These are phyloP conservation scores for Agrochola lychnidis DNA, from an alignment of 2,888 invertebrate species.

Conservation along the genomic window DNA sequence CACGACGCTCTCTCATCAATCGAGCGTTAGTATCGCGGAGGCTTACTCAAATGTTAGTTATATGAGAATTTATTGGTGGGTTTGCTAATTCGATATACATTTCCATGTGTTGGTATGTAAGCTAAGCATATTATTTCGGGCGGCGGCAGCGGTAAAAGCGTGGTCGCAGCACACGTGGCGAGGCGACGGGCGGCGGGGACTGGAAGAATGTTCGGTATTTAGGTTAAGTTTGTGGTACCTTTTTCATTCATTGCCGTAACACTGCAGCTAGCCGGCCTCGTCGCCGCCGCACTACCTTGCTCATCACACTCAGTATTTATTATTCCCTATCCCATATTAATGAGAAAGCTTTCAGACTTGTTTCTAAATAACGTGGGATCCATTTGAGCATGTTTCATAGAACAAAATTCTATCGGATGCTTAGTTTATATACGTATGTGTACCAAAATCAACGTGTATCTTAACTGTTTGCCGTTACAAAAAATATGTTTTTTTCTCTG, in stretches of 20 bases:
- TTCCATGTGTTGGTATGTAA: slow-evolving; percentile 82
- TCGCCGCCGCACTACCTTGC: slow-evolving; percentile 63
- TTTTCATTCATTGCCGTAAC: slow-evolving; percentile 89
- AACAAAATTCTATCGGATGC: slow-evolving; percentile 65
- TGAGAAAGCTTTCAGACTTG: slow-evolving; percentile 78
- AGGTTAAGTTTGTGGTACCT: slow-evolving; percentile 89
- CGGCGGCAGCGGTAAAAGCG: slow-evolving; percentile 85
- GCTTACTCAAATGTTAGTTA: slow-evolving; percentile 70
- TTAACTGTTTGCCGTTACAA: slow-evolving; percentile 65
- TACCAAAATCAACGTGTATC: slow-evolving; percentile 71
- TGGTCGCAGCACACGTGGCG: slow-evolving; percentile 86
- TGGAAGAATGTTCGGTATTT: slow-evolving; percentile 89
- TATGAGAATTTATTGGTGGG: slow-evolving; percentile 71
- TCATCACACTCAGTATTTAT: slow-evolving; percentile 77
- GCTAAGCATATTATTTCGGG: slow-evolving; percentile 85
- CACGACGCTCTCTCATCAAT: slow-evolving; percentile 67
- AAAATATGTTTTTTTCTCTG: slow-evolving; percentile 56
- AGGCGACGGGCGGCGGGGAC: slow-evolving; percentile 81
- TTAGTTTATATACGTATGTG: slow-evolving; percentile 58
- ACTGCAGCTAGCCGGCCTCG: slow-evolving; percentile 83
- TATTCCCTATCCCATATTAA: slow-evolving; percentile 78
- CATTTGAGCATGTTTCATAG: slow-evolving; percentile 58
- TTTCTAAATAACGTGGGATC: slow-evolving; percentile 70
- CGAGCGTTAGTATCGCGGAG: slow-evolving; percentile 62
- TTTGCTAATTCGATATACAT: slow-evolving; percentile 82